Evolutionary conservation across 2,113 vertebrate genomes (phyloP).

Genomic region (Melanerpes aurifrons): DNA sequence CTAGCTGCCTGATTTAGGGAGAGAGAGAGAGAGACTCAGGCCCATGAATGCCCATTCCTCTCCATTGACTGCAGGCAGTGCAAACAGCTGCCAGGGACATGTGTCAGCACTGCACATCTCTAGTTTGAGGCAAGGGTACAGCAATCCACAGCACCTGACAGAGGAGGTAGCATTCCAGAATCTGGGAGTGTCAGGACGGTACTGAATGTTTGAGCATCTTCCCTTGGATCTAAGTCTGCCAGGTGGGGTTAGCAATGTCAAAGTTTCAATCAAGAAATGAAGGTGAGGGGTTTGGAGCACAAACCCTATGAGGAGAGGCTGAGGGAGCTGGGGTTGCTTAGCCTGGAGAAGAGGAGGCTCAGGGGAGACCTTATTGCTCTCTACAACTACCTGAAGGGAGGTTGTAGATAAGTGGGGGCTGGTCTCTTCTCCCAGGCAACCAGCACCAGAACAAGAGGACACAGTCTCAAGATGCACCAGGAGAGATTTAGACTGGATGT

Average conservation of each 20-base stretch:
- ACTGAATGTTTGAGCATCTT: background rate
- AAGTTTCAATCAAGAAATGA: background rate
- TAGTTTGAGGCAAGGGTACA: background rate
- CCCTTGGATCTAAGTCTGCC: background rate
- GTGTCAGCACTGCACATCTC: background rate
- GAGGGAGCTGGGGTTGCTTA: too few species aligned
- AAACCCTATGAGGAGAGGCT: too few species aligned
- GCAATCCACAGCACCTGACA: background rate
- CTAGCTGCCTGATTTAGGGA: background rate
- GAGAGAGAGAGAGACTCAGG: background rate
- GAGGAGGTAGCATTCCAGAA: background rate
- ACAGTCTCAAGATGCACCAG: too few species aligned
- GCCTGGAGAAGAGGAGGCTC: too few species aligned
- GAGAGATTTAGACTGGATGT: too few species aligned
- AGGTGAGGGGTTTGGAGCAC: background rate
- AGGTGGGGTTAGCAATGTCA: background rate
- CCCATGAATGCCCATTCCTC: background rate
- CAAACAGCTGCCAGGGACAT: background rate
- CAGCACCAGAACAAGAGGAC: too few species aligned
- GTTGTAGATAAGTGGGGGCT: too few species aligned
- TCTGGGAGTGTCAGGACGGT: background rate
- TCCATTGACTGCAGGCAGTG: background rate
- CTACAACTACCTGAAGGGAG: too few species aligned
- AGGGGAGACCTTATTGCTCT: too few species aligned
- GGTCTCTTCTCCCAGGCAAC: too few species aligned